Evolutionary conservation across 2,888 invertebrate genomes (phyloP), one percentile per base, ranked within the genome.

Genomic region (Caenorhabditis sp.): DNA sequence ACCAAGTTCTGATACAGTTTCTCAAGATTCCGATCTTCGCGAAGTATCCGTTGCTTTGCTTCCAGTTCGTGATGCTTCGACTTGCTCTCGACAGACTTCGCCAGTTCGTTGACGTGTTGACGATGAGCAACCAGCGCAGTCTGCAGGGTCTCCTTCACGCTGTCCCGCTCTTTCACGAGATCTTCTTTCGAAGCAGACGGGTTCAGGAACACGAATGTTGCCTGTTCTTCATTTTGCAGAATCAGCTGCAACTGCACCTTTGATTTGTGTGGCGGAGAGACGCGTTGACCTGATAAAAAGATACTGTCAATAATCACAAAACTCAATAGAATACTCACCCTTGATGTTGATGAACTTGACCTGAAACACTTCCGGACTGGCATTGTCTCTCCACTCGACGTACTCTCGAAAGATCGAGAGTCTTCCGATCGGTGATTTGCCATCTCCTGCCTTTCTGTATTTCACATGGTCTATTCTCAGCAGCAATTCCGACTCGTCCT

Each of bases 251-350:
- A 94, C 92, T 99, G 99, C 70, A 99, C 96, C 93, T 99, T 99
- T 28, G 97, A 95, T 93, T 99, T 99, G 28, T 97, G 97, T 89
- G 95, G 97, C 0, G 98, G 97, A 9, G 94, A 94, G 89, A 99
- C 98, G 93, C 98, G 97, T 94, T 99, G 98, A 85, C 95, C 96
- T 96, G n/a, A n/a, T n/a, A n/a, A n/a, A n/a, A n/a, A n/a, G n/a
- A n/a, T n/a, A n/a, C n/a, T n/a, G n/a, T n/a, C n/a, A n/a, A n/a
- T n/a, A n/a, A n/a, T n/a, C n/a, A n/a, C n/a, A n/a, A n/a, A n/a
- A n/a, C n/a, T n/a, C n/a, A 6, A 32, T 4, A 32, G 32, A 64
- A 8, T 64, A 15, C 32, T n/a, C n/a, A 91, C 90, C 87, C 85
- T 89, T 89, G 40, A 91, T 88, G 13, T 87, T 80, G 24, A 82